phyloP scores from a whole-genome alignment of 2,888 invertebrate species.

The Brachylomia viminalis region DNA sequence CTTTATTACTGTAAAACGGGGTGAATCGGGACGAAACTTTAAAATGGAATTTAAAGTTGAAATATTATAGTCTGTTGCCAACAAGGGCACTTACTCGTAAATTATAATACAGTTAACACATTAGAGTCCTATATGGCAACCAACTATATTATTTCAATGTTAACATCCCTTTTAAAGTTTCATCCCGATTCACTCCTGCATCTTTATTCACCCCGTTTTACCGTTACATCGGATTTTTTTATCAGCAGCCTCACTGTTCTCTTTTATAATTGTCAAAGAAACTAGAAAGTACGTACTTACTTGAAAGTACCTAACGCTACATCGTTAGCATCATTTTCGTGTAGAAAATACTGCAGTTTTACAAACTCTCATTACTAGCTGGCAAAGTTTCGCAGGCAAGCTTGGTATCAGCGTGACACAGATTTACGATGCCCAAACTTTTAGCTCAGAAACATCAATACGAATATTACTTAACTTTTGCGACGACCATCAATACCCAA shows the following conservation, averaged over 20 bases:
- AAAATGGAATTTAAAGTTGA: no score
- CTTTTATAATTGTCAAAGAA: not conserved
- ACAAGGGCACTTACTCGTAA: no score
- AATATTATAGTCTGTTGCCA: no score
- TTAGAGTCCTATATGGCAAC: no score
- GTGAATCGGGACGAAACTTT: no score
- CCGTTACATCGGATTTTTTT: not conserved
- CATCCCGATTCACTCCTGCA: no score
- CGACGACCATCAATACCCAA: slow-evolving; percentile 14
- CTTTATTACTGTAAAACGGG: no score
- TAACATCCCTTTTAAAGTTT: no score
- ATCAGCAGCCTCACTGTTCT: not conserved
- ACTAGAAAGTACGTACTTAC: not conserved
- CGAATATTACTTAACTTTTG: slow-evolving; percentile 48
- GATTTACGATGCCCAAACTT: slow-evolving; percentile 54
- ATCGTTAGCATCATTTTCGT: not conserved
- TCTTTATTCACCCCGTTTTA: no score
- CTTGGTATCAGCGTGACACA: slow-evolving; percentile 40
- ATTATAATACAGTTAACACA: no score
- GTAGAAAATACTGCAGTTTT: slow-evolving; percentile 42
- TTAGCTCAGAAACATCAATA: slow-evolving; percentile 35
- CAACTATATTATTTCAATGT: no score
- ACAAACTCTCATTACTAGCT: slow-evolving; percentile 44
- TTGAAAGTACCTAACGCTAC: not conserved
- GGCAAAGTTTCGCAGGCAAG: slow-evolving; percentile 40